Evolutionary conservation across 2,113 vertebrate species (phyloP).

Genomic region (Cyprinus carpio): DNA sequence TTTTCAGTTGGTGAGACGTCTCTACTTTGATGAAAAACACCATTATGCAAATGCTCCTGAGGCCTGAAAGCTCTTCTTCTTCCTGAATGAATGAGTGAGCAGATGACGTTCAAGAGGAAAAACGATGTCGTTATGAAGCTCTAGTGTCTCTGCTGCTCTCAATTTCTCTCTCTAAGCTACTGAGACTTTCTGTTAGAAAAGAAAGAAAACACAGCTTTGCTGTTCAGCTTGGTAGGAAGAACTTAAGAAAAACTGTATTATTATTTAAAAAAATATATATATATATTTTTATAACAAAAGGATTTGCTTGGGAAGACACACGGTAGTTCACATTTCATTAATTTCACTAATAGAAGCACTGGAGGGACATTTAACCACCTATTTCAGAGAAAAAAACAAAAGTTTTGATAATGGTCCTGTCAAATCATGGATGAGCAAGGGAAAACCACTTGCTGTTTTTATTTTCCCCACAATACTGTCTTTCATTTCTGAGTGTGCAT

Average conservation of each 20-base stretch:
- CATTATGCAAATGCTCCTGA: conserved; percentile 76
- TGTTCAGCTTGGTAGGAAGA: conserved; percentile 75
- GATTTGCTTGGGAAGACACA: conserved; percentile 71
- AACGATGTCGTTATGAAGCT: conserved; percentile 64
- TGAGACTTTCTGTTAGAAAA: conserved; percentile 66
- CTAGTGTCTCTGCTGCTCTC: conserved; percentile 46
- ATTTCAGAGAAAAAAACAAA: conserved; percentile 52
- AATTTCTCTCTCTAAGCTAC: conserved; percentile 49
- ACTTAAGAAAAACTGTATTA: conserved; percentile 69
- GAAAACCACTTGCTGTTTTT: conserved; percentile 50
- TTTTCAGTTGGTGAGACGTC: conserved; percentile 68
- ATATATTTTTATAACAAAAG: conserved; percentile 80
- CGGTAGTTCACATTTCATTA: conserved; percentile 50
- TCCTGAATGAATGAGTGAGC: conserved; percentile 45
- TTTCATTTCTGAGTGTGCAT: conserved; percentile 50
- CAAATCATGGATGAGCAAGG: conserved; percentile 46
- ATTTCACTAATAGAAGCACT: conserved; percentile 52
- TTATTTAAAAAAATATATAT: conserved; percentile 74
- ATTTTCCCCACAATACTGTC: conserved; percentile 22
- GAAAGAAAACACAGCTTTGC: conserved; percentile 68
- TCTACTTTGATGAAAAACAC: conserved; percentile 54
- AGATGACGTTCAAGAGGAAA: conserved; percentile 56
- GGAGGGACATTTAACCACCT: conserved; percentile 51
- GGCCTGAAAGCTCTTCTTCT: conserved; percentile 58
- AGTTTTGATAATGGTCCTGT: conserved; percentile 49